Base-by-base conservation (phyloP, 1,140 invertebrate species). In the Lepidotrigona ventralis region DNA sequence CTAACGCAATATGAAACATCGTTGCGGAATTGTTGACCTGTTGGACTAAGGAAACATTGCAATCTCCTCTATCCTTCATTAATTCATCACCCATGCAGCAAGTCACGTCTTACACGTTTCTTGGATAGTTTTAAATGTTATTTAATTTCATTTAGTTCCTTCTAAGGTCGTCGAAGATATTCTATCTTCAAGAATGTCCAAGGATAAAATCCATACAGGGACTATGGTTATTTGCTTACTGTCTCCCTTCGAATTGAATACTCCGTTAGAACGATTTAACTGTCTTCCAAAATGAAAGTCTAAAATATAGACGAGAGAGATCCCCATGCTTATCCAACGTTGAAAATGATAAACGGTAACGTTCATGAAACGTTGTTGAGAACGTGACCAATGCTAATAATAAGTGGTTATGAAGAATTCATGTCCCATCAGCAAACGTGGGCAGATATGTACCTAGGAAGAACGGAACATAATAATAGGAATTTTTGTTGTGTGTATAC, bases 401-500 rank as follows among this genome's bases (percentile, higher is more conserved):
- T 46, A 46, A 51, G 54, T 80, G 73, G 56, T 29, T 29, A 51
- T 56, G 69, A 64, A 73, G 0, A 23, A 76, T 39, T 29, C 60
- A 54, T 64, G 17, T 29, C 58, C 17, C 60, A 56, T 9, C 8
- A 81, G 21, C 53, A 76, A 53, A 69, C 6, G 54, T 29, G 33
- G 29, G 3, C 29, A 60, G 33, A 58, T 74, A n/a, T 33, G 26
- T 64, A 46, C 6, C 23, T 17, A 69, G 19, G 29, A 71, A 74
- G 46, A 21, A 56, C 60, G 60, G 46, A 60, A 80, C 51, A 33
- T 87, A 82, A 90, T 85, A 89, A 90, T 51, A 83, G 89, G 74
- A 83, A 90, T 93, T 92, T 93, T 90, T 94, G 84, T 93, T 93
- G 64, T 86, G 77, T 88, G 81, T 88, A 90, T 90, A 90, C 89